A percentile compares a stretch with the other conserved stretches of the same genome.
Conservation (phyloP, 1,140 invertebrate species). For the Zaprionus ghesquierei region DNA sequence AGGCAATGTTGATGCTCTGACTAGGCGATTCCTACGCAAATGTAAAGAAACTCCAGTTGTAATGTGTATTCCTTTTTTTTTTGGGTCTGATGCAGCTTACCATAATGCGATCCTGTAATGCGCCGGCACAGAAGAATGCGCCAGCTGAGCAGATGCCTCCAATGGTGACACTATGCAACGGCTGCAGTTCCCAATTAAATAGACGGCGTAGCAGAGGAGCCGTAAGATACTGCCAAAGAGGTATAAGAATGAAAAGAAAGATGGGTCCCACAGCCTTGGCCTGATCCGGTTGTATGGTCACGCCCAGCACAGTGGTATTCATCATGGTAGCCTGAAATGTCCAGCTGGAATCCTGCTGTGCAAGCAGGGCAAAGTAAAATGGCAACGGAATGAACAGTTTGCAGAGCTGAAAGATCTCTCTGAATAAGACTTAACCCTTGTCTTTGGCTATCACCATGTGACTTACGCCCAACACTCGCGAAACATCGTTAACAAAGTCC, state of each 20-base stretch:
- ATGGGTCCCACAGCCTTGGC: conserved; percentile 79
- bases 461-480: conserved; percentile 67
- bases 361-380: conserved; percentile 75
- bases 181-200: conserved; percentile 61
- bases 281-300: conserved; percentile 77
- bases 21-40: conserved; percentile 41
- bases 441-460: background rate
- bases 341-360: conserved; percentile 82
- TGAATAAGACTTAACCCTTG: background rate
- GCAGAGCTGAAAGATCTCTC: conserved; percentile 50
- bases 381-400: conserved; percentile 79
- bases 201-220: conserved; percentile 55
- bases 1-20: conserved; percentile 63
- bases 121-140: conserved; percentile 71
- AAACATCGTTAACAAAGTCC: conserved; percentile 73
- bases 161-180: conserved; percentile 71
- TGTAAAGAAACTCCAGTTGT: background rate
- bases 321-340: conserved; percentile 80
- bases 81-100: background rate
- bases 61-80: background rate
- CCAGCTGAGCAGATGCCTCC: conserved; percentile 73
- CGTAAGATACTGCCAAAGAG: conserved; percentile 76
- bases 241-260: conserved; percentile 76
- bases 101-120: conserved; percentile 65
- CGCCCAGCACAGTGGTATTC: conserved; percentile 72